Evolutionary conservation across 2,113 vertebrate genomes (phyloP).

Genomic region (Hymenochirus boettgeri): DNA sequence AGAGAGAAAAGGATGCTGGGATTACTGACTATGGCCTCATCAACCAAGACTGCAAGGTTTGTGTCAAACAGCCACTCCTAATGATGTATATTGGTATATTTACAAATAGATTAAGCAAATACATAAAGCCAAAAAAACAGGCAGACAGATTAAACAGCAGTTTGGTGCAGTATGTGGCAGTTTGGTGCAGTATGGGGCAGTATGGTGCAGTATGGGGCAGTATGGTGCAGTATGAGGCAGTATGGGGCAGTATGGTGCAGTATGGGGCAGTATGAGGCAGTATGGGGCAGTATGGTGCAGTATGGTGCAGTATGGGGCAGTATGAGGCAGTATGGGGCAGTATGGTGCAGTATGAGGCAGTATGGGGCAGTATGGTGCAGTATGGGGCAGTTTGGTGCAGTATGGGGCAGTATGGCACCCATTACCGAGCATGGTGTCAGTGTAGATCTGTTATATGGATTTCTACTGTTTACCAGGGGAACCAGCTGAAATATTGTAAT

Average conservation of each 20-base stretch:
- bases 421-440: no score
- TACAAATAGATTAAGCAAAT: background rate
- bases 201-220: no score
- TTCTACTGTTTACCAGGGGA: no score
- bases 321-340: background rate
- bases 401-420: no score
- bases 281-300: no score
- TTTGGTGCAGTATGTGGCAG: background rate
- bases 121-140: background rate
- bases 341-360: conserved; percentile 30
- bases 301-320: no score
- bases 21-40: conserved; percentile 59
- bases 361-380: background rate
- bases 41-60: conserved; percentile 57
- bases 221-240: no score
- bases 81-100: background rate
- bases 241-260: no score
- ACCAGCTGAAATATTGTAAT: no score
- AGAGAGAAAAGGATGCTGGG: conserved; percentile 48
- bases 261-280: no score
- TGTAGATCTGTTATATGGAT: no score
- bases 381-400: background rate
- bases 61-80: background rate
- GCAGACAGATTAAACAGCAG: background rate
- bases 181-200: background rate